Evolutionary conservation across 1,140 invertebrate genomes (phyloP).

Genomic region (Leptinotarsa lineolata): DNA sequence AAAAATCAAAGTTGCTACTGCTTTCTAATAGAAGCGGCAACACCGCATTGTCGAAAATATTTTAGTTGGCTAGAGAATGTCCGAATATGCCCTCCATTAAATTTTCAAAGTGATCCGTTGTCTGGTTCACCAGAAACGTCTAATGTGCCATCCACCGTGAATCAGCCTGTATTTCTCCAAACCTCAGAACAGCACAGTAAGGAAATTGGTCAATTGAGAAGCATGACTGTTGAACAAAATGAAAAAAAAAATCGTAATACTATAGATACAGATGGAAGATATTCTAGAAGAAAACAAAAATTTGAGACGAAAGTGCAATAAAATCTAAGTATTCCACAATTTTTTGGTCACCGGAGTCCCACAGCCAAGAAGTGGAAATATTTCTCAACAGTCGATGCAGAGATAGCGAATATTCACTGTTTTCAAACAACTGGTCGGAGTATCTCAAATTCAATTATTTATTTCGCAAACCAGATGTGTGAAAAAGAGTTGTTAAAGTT

Average conservation of each 20-base stretch:
- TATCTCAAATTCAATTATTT: background rate
- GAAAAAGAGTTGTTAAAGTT: background rate
- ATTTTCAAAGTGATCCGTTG: too few relatives aligned
- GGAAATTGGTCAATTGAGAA: background rate
- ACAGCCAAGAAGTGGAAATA: background rate
- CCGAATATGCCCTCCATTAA: too few relatives aligned
- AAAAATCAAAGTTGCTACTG: too few relatives aligned
- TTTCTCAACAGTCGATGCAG: background rate
- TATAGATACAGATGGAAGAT: background rate
- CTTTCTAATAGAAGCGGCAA: too few relatives aligned
- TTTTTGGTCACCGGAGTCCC: slow-evolving; percentile 1
- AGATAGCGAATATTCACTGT: background rate
- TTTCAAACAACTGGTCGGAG: background rate
- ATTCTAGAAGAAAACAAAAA: background rate
- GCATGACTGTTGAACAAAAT: background rate
- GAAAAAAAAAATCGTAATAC: background rate
- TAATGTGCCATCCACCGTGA: too few relatives aligned
- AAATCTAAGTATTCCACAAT: background rate
- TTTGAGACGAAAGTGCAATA: background rate
- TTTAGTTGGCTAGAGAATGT: too few relatives aligned
- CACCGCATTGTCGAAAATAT: too few relatives aligned
- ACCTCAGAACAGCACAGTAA: background rate
- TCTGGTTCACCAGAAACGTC: too few relatives aligned
- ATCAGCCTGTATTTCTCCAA: too few relatives aligned
- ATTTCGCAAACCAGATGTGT: background rate